These are phyloP conservation scores for Proisotoma minuta DNA, from an alignment of 2,888 invertebrate genomes.

Conservation along the genomic window DNA sequence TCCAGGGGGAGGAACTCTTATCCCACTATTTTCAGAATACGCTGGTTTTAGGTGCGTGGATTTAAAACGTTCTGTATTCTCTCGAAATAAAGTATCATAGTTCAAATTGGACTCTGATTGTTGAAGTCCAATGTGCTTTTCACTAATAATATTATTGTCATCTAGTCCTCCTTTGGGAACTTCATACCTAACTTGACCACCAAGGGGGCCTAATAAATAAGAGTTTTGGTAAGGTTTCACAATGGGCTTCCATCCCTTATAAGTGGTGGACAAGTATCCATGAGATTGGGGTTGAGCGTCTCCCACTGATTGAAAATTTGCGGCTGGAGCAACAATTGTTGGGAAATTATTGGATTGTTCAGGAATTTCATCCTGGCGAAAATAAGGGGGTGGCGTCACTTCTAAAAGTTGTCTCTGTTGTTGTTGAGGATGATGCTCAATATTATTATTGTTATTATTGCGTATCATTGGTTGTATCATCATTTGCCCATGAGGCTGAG, in stretches of 20 bases:
- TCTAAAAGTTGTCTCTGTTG: constrained; percentile 6
- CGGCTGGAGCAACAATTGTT: not conserved
- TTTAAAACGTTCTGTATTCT: constrained; percentile 41
- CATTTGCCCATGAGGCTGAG: not conserved
- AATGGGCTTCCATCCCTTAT: constrained; percentile 47
- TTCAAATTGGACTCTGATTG: constrained; percentile 19
- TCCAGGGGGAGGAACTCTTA: constrained; percentile 36
- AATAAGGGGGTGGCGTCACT: constrained; percentile 18
- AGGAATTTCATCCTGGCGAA: constrained; percentile 12
- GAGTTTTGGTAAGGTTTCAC: constrained; percentile 38
- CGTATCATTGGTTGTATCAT: constrained; percentile 15
- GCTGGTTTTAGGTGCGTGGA: constrained; percentile 25
- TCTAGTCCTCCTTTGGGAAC: not conserved
- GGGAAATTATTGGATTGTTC: constrained; percentile 8
- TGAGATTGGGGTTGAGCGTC: constrained; percentile 17
- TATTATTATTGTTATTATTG: constrained; percentile 23
- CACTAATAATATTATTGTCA: constrained; percentile 10
- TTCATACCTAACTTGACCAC: not conserved
- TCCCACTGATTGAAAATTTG: not conserved
- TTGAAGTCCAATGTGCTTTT: not conserved
- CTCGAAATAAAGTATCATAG: constrained; percentile 42
- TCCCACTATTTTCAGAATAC: constrained; percentile 27
- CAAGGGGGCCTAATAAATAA: constrained; percentile 16
- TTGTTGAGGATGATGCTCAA: constrained; percentile 15
- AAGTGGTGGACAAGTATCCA: constrained; percentile 42